Base-by-base conservation (phyloP, 2,797 vertebrate species). In the Clarias fuscus region DNA sequence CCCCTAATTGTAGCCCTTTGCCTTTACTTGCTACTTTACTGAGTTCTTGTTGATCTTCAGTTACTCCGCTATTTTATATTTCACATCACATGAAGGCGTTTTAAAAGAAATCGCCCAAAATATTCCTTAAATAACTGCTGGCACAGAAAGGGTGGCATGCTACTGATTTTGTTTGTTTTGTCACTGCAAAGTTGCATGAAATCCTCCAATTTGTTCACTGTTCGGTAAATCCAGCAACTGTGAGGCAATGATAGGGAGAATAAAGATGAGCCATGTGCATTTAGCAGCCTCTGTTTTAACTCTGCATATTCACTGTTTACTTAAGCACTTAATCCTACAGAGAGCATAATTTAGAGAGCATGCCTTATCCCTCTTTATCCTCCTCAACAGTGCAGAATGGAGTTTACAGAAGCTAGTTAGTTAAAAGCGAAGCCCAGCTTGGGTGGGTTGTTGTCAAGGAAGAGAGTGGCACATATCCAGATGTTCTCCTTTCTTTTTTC, bases 311-410 rank as follows among this genome's bases (percentile, higher is more conserved):
- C 89, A 64, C 58, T 93, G 93, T 94, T 94, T 94, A 92, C 92
- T 92, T 92, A 92, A 93, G 93, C 92, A 92, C 91, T 90, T 94
- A 92, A 94, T 94, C 91, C 90, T 86, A 85, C 90, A 85, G 89
- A 94, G 92, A 93, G 92, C 93, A 93, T 93, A 93, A 93, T 93
- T 93, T 86, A 91, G 90, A 93, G 95, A 94, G 93, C 93, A 93
- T 91, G 91, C 93, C 94, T 85, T 85, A 87, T 87, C 84, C 89
- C 91, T 94, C 92, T 91, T 91, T 94, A 93, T 91, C 92, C 92
- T 91, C 92, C 93, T 93, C 92, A 91, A 92, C 89, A 92, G 93
- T 89, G 91, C 92, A 91, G 88, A 91, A 90, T 91, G 89, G 92
- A 93, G 93, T 93, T 92, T 93, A 92, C 92, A 93, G 94, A 93